Percentiles rank a stretch among this genome's conserved stretches.
Evolutionary conservation across 2,113 vertebrate genomes (phyloP).

Genomic region (Mesembrinibis cayennensis): DNA sequence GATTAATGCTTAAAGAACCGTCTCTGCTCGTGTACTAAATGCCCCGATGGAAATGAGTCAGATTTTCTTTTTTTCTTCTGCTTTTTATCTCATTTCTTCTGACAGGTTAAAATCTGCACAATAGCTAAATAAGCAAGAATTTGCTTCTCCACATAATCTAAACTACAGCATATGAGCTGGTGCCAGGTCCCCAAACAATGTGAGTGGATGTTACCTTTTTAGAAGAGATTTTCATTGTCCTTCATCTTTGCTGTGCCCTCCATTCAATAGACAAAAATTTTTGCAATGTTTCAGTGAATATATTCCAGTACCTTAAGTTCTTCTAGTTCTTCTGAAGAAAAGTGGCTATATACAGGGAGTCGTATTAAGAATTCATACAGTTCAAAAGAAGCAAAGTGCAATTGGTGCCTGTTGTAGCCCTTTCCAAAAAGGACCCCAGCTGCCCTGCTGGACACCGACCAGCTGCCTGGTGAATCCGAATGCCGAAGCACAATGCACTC

Average conservation of each 20-base stretch:
- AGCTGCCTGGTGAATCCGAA: constrained; percentile 7
- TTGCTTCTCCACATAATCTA: background rate
- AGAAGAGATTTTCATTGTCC: background rate
- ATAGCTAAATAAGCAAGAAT: constrained; percentile 29
- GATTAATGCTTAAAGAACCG: constrained; percentile 42
- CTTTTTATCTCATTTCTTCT: constrained; percentile 37
- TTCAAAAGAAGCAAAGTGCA: background rate
- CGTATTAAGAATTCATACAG: background rate
- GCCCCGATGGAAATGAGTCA: constrained; percentile 49
- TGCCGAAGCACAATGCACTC: background rate
- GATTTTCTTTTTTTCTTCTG: constrained; percentile 1
- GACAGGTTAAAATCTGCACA: constrained; percentile 29
- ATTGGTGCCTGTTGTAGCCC: background rate
- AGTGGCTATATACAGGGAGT: background rate
- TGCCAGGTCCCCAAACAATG: background rate
- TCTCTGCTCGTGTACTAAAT: background rate
- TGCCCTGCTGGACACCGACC: background rate
- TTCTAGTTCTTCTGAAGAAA: background rate
- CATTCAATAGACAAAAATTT: background rate
- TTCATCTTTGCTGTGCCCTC: background rate
- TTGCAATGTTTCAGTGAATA: background rate
- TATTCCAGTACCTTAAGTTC: background rate
- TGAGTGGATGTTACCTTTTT: background rate
- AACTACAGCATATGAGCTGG: background rate
- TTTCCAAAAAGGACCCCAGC: background rate